phyloP scores from a whole-genome alignment of 2,888 invertebrate species.

The Sesia bembeciformis region DNA sequence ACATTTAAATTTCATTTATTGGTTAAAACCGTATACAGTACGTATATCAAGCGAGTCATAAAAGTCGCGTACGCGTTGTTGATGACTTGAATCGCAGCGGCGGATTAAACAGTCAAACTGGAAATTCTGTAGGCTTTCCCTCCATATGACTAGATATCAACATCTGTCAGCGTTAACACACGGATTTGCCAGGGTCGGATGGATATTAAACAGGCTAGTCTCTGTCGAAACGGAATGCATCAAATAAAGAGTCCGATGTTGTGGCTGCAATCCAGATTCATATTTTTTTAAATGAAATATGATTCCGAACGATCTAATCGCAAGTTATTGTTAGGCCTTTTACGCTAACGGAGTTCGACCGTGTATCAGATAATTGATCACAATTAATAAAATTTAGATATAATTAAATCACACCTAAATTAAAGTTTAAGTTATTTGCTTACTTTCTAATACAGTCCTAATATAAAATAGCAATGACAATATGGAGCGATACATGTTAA shows the following conservation, averaged over 20 bases:
- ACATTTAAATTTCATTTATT: not conserved
- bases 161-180: slow-evolving; percentile 48
- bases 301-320: too few species aligned
- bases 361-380: too few species aligned
- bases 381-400: too few species aligned
- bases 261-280: too few species aligned
- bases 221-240: not conserved
- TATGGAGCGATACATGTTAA: too few species aligned
- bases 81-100: slow-evolving; percentile 26
- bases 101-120: slow-evolving; percentile 48
- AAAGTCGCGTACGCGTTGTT: slow-evolving; percentile 16
- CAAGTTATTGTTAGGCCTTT: too few species aligned
- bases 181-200: slow-evolving; percentile 46
- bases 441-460: too few species aligned
- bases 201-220: slow-evolving; percentile 46
- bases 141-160: slow-evolving; percentile 21
- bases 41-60: slow-evolving; percentile 13
- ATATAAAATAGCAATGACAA: too few species aligned
- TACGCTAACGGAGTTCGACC: too few species aligned
- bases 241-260: not conserved
- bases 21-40: not conserved
- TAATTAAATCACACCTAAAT: too few species aligned
- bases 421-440: too few species aligned
- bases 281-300: too few species aligned
- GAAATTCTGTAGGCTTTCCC: slow-evolving; percentile 38